Conservation (phyloP, 2,888 invertebrate species). For the Archips xylosteana region DNA sequence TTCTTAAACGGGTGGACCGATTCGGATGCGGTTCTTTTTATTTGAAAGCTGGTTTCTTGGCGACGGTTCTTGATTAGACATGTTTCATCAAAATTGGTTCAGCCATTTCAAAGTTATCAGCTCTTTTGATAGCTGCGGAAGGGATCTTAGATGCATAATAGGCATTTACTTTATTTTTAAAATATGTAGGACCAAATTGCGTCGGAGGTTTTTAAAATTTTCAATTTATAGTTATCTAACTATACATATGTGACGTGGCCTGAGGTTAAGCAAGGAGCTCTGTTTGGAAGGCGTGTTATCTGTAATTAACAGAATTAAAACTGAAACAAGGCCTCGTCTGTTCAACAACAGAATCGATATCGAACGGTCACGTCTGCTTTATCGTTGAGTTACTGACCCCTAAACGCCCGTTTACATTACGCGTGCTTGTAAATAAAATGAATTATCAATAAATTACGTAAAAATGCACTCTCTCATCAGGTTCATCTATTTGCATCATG, state of each 20-base stretch:
- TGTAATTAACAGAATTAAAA: not conserved
- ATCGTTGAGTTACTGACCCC: constrained; percentile 65
- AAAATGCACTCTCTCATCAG: constrained; percentile 24
- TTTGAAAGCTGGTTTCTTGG: too few species aligned
- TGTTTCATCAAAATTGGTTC: too few species aligned
- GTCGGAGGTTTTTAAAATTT: too few species aligned
- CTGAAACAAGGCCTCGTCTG: not conserved
- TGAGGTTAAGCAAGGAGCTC: not conserved
- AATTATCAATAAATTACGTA: constrained; percentile 13
- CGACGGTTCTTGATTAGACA: too few species aligned
- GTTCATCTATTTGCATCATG: not conserved
- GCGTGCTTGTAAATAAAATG: constrained; percentile 14
- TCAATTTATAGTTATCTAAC: too few species aligned
- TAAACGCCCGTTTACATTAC: constrained; percentile 27
- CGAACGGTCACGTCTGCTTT: constrained; percentile 36
- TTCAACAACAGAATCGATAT: constrained; percentile 35
- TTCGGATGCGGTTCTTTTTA: too few species aligned
- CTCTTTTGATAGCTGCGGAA: too few species aligned
- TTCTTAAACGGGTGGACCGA: too few species aligned
- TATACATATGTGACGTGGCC: not conserved
- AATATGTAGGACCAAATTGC: too few species aligned
- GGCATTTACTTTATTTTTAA: too few species aligned
- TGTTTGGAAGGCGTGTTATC: not conserved
- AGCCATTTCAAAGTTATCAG: too few species aligned
- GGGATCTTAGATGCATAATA: too few species aligned